phyloP scores from a whole-genome alignment of 2,888 invertebrate genomes.

The Imbricaverruca yamaguchii region DNA sequence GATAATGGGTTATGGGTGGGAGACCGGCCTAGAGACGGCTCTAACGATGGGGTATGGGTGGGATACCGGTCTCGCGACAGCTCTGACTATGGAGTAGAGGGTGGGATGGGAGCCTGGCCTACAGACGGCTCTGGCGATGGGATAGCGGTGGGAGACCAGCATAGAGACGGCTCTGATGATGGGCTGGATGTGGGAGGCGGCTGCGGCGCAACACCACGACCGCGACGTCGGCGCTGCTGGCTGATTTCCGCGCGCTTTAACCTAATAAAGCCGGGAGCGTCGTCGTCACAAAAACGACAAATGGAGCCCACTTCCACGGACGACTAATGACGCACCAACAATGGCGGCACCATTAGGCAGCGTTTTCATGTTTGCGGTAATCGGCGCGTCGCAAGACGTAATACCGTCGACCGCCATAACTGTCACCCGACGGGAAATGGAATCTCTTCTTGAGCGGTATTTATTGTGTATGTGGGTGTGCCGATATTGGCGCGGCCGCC shows the following conservation, averaged over 20 bases:
- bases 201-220: no score
- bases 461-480: background rate
- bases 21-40: no score
- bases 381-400: background rate
- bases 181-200: background rate
- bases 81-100: no score
- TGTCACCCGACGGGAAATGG: background rate
- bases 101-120: no score
- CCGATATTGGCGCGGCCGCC: background rate
- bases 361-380: constrained; percentile 21
- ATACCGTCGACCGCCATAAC: background rate
- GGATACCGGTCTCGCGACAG: background rate
- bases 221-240: background rate
- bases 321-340: background rate
- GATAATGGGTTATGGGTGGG: no score
- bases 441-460: background rate
- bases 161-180: background rate
- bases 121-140: no score
- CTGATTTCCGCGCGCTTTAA: background rate
- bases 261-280: constrained; percentile 1
- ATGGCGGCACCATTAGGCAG: background rate
- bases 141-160: no score
- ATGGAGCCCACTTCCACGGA: constrained; percentile 7
- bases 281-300: constrained; percentile 1
- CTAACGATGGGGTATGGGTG: background rate